Conservation (phyloP, 2,888 invertebrate species). For the Rhorus exstirpatorius region DNA sequence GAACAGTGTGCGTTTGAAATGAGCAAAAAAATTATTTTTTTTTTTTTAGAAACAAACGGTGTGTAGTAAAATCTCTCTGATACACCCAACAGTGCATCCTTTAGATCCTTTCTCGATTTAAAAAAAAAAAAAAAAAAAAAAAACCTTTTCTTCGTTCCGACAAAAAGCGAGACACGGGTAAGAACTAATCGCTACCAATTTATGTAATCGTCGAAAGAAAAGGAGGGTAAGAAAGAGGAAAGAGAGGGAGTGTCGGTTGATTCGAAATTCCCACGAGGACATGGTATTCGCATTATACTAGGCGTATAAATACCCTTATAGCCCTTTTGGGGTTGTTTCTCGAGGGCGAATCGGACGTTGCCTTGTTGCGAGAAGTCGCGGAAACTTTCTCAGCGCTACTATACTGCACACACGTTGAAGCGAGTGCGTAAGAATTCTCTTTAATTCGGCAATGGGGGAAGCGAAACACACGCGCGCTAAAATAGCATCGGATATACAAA, state of each 20-base stretch:
- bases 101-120: too few relatives aligned
- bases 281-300: conserved; percentile 83
- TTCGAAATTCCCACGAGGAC: conserved; percentile 80
- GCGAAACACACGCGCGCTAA: conserved; percentile 44
- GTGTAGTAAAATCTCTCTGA: background rate
- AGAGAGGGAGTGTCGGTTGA: conserved; percentile 69
- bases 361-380: conserved; percentile 14
- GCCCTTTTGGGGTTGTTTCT: conserved; percentile 56
- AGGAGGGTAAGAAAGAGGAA: conserved; percentile 65
- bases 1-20: background rate
- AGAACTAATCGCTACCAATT: conserved; percentile 83
- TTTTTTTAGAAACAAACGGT: background rate
- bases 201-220: conserved; percentile 83
- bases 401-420: conserved; percentile 20
- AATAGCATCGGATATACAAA: conserved; percentile 55
- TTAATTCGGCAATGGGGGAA: conserved; percentile 38
- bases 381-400: conserved; percentile 27
- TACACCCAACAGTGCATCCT: background rate
- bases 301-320: conserved; percentile 48
- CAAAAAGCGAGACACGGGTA: conserved; percentile 31
- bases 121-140: too few relatives aligned
- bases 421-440: conserved; percentile 68
- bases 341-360: conserved; percentile 60
- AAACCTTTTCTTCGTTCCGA: conserved; percentile 3
- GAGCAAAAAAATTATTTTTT: too few relatives aligned